Evolutionary conservation across 2,888 invertebrate species (phyloP), one percentile per base, ranked within the genome.

Genomic region (Ctena decussata): DNA sequence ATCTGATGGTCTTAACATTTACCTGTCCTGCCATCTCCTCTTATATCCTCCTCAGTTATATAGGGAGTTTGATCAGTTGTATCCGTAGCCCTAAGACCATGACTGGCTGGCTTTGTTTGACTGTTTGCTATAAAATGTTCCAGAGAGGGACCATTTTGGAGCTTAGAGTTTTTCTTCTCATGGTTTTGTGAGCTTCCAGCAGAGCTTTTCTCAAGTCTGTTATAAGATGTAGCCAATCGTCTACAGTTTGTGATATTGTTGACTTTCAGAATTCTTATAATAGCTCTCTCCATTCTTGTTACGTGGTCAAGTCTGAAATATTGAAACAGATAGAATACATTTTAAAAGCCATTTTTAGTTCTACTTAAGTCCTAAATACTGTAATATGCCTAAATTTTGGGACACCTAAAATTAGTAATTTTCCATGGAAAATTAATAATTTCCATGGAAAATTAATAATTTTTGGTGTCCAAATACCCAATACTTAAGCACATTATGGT

Each of bases 61-160:
- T 87, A 92, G 21, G 92, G 91, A 24, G 89, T 77, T 15, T 15
- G 71, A n/a, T 49, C 8, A 15, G 39, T n/a, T 0, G 24, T 21
- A 65, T 57, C 60, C 1, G 8, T 8, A 24, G 24, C 6, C 6
- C n/a, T 53, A 46, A n/a, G 46, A 27, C 30, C 46, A n/a, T 12
- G 24, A 37, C 70, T 53, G 11, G 30, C 32, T 8, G 46, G 18
- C 32, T 21, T 32, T 46, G 24, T 3, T 8, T 41, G 8, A 39
- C 77, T 73, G 35, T 91, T 90, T 21, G 90, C 82, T 57, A 92
- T 85, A 44, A 92, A 92, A 44, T 91, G 85, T 76, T 90, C 84
- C 18, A 92, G 79, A 24, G 87, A 72, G 27, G 91, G 91, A 15
- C 91, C 92, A 8, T 80, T 21, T 30, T 41, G 12, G 37, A 81